Evolutionary conservation across 2,888 invertebrate species (phyloP).

Genomic region (Phlogophora meticulosa): DNA sequence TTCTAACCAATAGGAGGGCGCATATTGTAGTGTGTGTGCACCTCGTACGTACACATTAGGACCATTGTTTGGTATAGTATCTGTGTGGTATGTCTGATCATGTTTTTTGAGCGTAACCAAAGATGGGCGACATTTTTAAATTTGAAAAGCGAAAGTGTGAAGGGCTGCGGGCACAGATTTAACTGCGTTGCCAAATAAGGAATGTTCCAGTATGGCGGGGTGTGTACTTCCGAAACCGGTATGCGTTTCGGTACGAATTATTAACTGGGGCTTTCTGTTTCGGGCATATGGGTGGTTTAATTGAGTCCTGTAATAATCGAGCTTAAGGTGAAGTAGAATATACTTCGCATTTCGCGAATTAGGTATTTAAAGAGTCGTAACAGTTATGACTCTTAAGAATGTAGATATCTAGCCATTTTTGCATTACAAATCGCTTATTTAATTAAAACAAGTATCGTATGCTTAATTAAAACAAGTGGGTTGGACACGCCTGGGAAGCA

Average conservation of each 20-base stretch:
- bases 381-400: neutral
- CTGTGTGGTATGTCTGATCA: conserved; percentile 55
- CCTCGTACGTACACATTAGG: conserved; percentile 62
- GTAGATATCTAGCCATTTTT: neutral
- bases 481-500: neutral
- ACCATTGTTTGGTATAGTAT: conserved; percentile 74
- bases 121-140: conserved; percentile 51
- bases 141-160: conserved; percentile 62
- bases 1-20: conserved; percentile 74
- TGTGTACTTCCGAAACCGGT: conserved; percentile 37
- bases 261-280: conserved; percentile 20
- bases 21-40: conserved; percentile 69
- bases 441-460: neutral
- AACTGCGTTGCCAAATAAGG: conserved; percentile 41
- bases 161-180: conserved; percentile 33
- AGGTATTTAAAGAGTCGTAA: neutral
- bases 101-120: conserved; percentile 57
- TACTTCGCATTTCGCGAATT: neutral
- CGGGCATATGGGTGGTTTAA: neutral
- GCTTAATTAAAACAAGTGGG: neutral
- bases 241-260: conserved; percentile 28
- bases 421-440: neutral
- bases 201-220: conserved; percentile 19
- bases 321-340: neutral
- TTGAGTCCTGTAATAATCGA: neutral